phyloP scores from a whole-genome alignment of 2,888 invertebrate species.

The Rambutsinella grinnellia region DNA sequence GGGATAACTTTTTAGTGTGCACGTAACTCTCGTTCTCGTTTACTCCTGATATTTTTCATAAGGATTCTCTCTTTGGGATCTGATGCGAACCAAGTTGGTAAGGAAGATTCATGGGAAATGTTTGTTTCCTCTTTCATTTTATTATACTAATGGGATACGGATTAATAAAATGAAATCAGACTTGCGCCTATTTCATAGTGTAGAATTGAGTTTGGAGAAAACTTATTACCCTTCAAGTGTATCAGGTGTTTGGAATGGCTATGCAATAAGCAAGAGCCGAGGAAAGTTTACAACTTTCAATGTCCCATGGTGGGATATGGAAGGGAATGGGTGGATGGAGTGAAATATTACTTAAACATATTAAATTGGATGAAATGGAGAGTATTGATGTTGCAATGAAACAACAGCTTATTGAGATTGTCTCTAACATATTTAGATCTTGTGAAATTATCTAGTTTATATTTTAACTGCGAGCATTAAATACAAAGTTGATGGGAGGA shows the following conservation, averaged over 20 bases:
- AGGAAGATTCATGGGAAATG: not conserved
- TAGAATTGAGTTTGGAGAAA: too few species aligned
- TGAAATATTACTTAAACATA: not conserved
- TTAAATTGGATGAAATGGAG: not conserved
- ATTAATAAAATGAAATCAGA: slow-evolving; percentile 21
- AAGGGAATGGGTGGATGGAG: not conserved
- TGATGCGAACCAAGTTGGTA: too few species aligned
- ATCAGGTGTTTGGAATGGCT: slow-evolving; percentile 44
- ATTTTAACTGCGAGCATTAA: too few species aligned
- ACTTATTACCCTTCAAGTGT: slow-evolving; percentile 29
- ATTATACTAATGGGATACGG: slow-evolving; percentile 13
- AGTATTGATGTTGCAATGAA: not conserved
- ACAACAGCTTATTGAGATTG: too few species aligned
- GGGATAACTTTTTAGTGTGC: not conserved
- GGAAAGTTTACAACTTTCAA: slow-evolving; percentile 23
- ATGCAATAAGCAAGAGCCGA: slow-evolving; percentile 20
- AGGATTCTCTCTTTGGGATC: too few species aligned
- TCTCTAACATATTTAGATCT: too few species aligned
- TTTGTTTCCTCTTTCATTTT: slow-evolving; percentile 1
- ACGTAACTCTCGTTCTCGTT: too few species aligned
- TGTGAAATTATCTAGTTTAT: too few species aligned
- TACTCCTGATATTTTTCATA: too few species aligned
- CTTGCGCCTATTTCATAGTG: too few species aligned
- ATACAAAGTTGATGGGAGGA: too few species aligned
- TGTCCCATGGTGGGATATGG: not conserved